Evolutionary conservation across 2,113 vertebrate species (phyloP).

Genomic region (Alces alces): DNA sequence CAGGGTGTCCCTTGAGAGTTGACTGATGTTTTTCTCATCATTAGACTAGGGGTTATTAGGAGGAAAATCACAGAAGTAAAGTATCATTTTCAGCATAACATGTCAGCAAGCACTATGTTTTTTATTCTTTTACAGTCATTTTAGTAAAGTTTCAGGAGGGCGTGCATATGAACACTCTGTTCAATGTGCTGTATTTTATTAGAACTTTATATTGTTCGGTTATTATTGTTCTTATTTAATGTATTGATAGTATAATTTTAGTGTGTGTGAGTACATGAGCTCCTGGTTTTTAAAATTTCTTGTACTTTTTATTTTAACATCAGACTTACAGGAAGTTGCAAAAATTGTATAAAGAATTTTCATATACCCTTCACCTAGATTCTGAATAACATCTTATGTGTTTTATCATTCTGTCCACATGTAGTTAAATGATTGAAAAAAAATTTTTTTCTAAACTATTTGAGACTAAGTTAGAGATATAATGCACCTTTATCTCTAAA

Average conservation of each 20-base stretch:
- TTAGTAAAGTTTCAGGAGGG: neutral
- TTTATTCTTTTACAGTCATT: neutral
- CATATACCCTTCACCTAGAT: neutral
- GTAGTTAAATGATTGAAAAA: neutral
- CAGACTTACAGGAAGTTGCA: neutral
- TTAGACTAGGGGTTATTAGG: neutral
- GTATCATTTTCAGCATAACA: neutral
- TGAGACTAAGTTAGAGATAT: neutral
- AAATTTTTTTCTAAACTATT: neutral
- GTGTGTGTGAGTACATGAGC: neutral
- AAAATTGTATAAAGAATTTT: neutral
- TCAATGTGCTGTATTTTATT: neutral
- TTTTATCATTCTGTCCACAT: neutral
- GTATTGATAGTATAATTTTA: neutral
- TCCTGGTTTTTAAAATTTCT: neutral
- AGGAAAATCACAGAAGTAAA: neutral
- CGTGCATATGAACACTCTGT: neutral
- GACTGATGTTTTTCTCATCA: neutral
- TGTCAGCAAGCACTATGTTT: neutral
- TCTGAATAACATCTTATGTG: neutral
- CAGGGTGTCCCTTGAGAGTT: neutral
- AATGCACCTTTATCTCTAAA: neutral
- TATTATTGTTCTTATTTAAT: neutral
- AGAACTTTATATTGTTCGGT: neutral
- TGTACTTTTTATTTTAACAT: neutral